Base-by-base conservation (phyloP, 1,140 invertebrate genomes). In the Ostrea denselamellosa region DNA sequence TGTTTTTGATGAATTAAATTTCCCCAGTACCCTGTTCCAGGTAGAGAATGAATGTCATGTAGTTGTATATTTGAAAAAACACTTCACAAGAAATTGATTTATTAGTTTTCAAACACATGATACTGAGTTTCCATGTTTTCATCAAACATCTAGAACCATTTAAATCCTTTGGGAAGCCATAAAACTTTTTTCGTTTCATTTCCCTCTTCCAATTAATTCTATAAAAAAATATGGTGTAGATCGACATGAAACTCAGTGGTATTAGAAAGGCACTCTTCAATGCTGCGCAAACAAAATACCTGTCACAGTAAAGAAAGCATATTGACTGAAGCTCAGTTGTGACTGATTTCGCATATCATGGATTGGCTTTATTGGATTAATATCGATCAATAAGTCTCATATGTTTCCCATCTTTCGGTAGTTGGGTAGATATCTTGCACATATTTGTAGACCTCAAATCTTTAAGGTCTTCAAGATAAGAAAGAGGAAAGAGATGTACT, bases 331-430 rank as follows among this genome's bases (percentile, higher is more conserved):
- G 28, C 28, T 14, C 68, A 22, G 25, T 77, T 28, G 2, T 25
- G 68, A 77, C 68, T 77, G 68, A 77, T 77, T 77, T 77, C 17
- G 28, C 25, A 34, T 34, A 44, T 34, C 28, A 25, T 14, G 68
- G 68, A 77, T 77, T 77, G 68, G 25, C 68, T 77, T 77, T 77
- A 77, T 34, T 77, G 68, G 68, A 77, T 34, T 77, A 77, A 34
- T 77, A 77, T 77, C 28, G 68, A 77, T 77, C 68, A 25, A 77
- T 77, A 77, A 77, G 68, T 77, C 68, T 77, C 25, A 25, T 77
- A 25, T 77, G 25, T 77, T 44, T 34, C 28, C 12, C 8, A 25
- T 77, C 68, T 77, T 77, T 28, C 3, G 68, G 68, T 77, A 25
- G 68, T 77, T 77, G 25, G 25, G 68, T 77, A 77, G 68, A 77